Base-by-base conservation (phyloP, 2,797 vertebrate genomes). In the Sebastes glaucus region DNA sequence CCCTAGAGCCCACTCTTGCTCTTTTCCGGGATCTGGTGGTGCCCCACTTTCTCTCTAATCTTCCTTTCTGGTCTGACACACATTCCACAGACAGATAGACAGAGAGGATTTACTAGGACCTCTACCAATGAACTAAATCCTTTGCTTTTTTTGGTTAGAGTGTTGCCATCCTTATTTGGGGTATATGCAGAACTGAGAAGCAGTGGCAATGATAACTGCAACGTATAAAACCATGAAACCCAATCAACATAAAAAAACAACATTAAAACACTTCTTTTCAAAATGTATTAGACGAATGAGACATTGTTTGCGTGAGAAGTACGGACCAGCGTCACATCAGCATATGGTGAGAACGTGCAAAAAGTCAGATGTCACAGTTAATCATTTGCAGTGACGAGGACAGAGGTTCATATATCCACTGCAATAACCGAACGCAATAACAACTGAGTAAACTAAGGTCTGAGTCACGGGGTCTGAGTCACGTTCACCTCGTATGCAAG, bases 21-120 rank as follows among this genome's bases (percentile, higher is more conserved):
- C 86, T 92, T 92, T 93, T 93, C 74, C 59, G 62, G 86, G 86
- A 88, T 87, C 42, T 46, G 42, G 53, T 80, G 82, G 71, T 92
- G 93, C 81, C 90, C 94, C 88, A 93, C 84, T 93, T 93, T 91
- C 86, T 67, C 79, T 84, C 79, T 92, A 90, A 92, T 93, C 90
- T 90, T 76, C 77, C 79, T 79, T 82, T 91, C 83, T 91, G 83
- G 79, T 86, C 86, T 90, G 91, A 95, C 93, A 95, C 86, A 93
- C 85, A 94, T 94, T 92, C 67, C 72, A 81, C 55, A 82, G 64
- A 88, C 70, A 71, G 85, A 89, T 28, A 81, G 70, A 75, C 60
- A 71, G 74, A 88, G 71, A 77, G 67, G 85, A 88, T 92, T 88
- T 87, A 87, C 65, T 67, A 32, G 74, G 65, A 81, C 75, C 77